Conservation (phyloP, 1,140 invertebrate genomes). For the Zaprionus lachaisei region DNA sequence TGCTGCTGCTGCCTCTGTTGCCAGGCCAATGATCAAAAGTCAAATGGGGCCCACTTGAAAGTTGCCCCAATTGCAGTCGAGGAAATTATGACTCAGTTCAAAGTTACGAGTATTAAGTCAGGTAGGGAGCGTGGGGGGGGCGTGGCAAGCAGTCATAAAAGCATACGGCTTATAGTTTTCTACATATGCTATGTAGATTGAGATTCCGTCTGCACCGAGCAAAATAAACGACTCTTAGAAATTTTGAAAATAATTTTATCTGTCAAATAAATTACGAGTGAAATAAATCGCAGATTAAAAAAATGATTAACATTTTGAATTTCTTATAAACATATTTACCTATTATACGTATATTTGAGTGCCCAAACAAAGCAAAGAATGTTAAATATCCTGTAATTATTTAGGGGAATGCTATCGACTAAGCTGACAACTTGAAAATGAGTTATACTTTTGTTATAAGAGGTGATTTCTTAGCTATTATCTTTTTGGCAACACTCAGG, state of each 20-base stretch:
- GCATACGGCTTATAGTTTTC: not conserved
- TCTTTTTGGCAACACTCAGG: too few species aligned
- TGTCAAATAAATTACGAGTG: not conserved
- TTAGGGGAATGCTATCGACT: not conserved
- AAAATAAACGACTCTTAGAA: not conserved
- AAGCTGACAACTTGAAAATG: not conserved
- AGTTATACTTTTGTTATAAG: not conserved
- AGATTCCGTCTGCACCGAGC: not conserved
- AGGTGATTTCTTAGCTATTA: too few species aligned
- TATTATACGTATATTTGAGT: not conserved
- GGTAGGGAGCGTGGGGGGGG: constrained; percentile 3
- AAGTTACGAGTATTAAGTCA: not conserved
- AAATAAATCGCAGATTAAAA: constrained; percentile 5
- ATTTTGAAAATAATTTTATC: constrained; percentile 10
- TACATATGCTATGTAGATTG: not conserved
- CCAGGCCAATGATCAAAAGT: constrained; percentile 46
- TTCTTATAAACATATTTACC: not conserved
- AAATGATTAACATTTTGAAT: not conserved
- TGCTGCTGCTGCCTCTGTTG: constrained; percentile 7
- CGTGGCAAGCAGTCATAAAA: constrained; percentile 11
- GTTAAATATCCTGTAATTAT: not conserved
- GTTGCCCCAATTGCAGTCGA: constrained; percentile 51
- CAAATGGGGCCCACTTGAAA: constrained; percentile 50
- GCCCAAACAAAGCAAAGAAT: not conserved
- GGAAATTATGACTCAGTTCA: constrained; percentile 40